Percentiles rank a stretch among this genome's conserved stretches.
phyloP scores from a whole-genome alignment of 2,113 vertebrate genomes.

The Quiscalus mexicanus region DNA sequence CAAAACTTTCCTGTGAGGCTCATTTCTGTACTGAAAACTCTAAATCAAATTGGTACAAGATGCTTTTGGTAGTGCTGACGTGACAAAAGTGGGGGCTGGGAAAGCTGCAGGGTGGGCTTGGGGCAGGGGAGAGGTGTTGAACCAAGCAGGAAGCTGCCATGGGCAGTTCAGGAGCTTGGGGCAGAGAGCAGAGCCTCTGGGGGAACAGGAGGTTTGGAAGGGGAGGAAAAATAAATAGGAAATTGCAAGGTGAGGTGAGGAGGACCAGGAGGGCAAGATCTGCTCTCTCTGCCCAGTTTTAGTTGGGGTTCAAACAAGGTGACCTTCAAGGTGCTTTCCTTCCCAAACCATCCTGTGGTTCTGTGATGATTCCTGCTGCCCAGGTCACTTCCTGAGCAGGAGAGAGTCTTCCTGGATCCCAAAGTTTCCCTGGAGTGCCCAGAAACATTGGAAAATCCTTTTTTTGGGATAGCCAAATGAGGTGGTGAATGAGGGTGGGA shows the following conservation, averaged over 20 bases:
- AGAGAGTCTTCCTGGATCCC: background rate
- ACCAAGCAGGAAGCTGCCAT: background rate
- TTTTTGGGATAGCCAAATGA: background rate
- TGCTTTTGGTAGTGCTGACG: rapidly evolving
- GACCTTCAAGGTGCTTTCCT: background rate
- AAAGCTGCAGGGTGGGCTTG: background rate
- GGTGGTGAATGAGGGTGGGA: background rate
- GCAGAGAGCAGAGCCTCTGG: background rate
- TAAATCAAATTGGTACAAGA: background rate
- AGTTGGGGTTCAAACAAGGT: background rate
- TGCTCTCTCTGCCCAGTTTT: background rate
- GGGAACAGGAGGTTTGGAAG: background rate
- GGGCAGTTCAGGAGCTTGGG: background rate
- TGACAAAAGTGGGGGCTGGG: background rate
- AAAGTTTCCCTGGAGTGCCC: background rate
- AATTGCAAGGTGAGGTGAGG: background rate
- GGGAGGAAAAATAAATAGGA: background rate
- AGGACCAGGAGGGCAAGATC: background rate
- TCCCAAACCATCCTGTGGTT: background rate
- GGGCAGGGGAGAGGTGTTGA: background rate
- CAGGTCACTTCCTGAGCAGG: rapidly evolving
- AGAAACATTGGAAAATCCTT: background rate
- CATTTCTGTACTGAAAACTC: background rate
- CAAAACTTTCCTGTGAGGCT: background rate
- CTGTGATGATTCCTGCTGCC: background rate